Percentiles rank a stretch among this genome's conserved stretches.
Conservation (phyloP, 2,888 invertebrate genomes). For the Chaetogeoica ovagalla region DNA sequence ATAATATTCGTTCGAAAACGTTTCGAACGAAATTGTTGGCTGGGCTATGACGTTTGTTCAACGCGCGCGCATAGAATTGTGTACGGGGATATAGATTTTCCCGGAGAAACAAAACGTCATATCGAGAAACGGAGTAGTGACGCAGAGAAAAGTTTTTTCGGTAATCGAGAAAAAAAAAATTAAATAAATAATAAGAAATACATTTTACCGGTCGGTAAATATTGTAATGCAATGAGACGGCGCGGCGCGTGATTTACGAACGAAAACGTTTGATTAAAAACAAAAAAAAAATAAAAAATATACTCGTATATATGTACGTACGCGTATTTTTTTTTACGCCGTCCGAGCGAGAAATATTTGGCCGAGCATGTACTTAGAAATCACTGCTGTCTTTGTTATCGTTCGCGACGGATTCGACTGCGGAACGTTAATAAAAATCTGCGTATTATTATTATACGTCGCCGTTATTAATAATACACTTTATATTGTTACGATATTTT, state of each 20-base stretch:
- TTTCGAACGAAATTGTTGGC: too few species aligned
- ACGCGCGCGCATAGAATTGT: too few species aligned
- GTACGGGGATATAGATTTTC: not conserved
- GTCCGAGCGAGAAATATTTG: not conserved
- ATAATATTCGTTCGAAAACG: too few species aligned
- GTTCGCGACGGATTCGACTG: conserved; percentile 19
- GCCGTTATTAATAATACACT: conserved; percentile 2
- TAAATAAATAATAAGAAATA: not conserved
- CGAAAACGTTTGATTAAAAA: conserved; percentile 34
- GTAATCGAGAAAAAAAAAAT: not conserved
- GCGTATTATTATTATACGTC: too few species aligned
- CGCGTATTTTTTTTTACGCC: not conserved
- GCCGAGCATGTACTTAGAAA: conserved; percentile 21
- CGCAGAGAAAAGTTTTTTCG: not conserved
- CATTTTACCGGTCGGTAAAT: not conserved
- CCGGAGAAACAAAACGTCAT: not conserved
- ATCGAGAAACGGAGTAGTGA: not conserved
- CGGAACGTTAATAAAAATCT: conserved; percentile 28
- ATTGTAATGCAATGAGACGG: not conserved
- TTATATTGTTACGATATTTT: not conserved
- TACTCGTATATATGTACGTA: too few species aligned
- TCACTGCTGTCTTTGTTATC: conserved; percentile 21
- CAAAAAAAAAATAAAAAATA: too few species aligned
- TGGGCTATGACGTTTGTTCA: too few species aligned
- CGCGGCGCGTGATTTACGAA: conserved; percentile 3